Percentiles rank a stretch among this genome's conserved stretches.
phyloP scores from a whole-genome alignment of 2,888 invertebrate species.

The Idaea dimidiata region DNA sequence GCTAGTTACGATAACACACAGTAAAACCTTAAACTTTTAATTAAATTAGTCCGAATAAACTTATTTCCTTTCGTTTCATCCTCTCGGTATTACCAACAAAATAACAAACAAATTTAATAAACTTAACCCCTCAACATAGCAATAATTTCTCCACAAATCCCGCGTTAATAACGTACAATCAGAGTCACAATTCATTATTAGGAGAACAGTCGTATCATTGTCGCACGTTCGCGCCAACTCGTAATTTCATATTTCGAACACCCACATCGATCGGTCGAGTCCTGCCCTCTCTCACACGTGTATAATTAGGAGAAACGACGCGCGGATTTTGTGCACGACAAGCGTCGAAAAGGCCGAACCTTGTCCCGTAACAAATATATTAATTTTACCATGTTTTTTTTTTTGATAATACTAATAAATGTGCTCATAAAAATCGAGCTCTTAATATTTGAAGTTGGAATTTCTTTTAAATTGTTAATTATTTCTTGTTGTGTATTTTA shows the following conservation, averaged over 20 bases:
- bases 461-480: conserved; percentile 68
- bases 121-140: conserved; percentile 13
- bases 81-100: too few species aligned
- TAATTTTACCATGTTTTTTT: conserved; percentile 70
- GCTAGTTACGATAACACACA: too few species aligned
- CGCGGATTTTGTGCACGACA: conserved; percentile 72
- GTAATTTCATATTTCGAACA: conserved; percentile 77
- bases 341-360: conserved; percentile 74
- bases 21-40: too few species aligned
- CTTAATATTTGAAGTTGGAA: conserved; percentile 56
- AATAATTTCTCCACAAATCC: conserved; percentile 43
- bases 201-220: conserved; percentile 50
- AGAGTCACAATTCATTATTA: conserved; percentile 50
- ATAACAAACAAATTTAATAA: too few species aligned
- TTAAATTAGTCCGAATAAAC: too few species aligned
- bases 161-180: conserved; percentile 52
- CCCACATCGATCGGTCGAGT: conserved; percentile 72
- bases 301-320: conserved; percentile 78
- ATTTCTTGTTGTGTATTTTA: conserved; percentile 30
- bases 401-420: conserved; percentile 69
- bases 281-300: conserved; percentile 61
- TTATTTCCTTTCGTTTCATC: too few species aligned
- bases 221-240: conserved; percentile 72
- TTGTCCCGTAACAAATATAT: conserved; percentile 63
- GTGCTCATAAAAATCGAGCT: conserved; percentile 61